Percentiles rank a stretch among this genome's conserved stretches.
phyloP scores from a whole-genome alignment of 2,113 vertebrate species.

The Antennarius striatus region DNA sequence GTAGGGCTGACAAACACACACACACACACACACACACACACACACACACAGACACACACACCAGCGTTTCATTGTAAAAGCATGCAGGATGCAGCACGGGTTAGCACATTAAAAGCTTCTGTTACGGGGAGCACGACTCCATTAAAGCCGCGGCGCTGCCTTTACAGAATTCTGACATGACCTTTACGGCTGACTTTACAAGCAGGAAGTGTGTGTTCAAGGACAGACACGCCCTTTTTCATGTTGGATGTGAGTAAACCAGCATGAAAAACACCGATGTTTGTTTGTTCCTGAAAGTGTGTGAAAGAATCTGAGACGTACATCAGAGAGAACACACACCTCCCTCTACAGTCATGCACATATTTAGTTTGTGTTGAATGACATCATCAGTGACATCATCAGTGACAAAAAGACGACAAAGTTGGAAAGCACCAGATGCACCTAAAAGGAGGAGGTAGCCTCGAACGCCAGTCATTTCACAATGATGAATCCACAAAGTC shows the following conservation, averaged over 20 bases:
- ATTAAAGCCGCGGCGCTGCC: neutral
- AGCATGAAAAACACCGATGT: no score
- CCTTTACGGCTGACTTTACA: conserved; percentile 20
- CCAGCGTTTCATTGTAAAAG: conserved; percentile 11
- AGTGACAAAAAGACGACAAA: neutral
- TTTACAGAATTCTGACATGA: conserved; percentile 11
- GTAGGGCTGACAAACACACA: conserved; percentile 1
- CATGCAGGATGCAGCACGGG: neutral
- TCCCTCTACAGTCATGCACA: no score
- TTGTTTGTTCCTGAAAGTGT: neutral
- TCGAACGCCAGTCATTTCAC: conserved; percentile 18
- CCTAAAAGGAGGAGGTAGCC: neutral
- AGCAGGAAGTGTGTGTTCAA: neutral
- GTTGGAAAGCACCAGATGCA: neutral
- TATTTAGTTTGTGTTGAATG: neutral
- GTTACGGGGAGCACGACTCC: no score
- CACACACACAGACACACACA: neutral
- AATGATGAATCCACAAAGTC: conserved; percentile 23
- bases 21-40: no score
- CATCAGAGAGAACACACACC: no score
- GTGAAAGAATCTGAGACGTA: no score
- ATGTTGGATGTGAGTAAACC: neutral
- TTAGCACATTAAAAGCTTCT: conserved; percentile 31
- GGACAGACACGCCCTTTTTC: no score
- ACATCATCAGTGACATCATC: neutral